A percentile compares a stretch with the other conserved stretches of the same genome.
phyloP scores from a whole-genome alignment of 2,888 invertebrate species.

The Mycogona germanica region DNA sequence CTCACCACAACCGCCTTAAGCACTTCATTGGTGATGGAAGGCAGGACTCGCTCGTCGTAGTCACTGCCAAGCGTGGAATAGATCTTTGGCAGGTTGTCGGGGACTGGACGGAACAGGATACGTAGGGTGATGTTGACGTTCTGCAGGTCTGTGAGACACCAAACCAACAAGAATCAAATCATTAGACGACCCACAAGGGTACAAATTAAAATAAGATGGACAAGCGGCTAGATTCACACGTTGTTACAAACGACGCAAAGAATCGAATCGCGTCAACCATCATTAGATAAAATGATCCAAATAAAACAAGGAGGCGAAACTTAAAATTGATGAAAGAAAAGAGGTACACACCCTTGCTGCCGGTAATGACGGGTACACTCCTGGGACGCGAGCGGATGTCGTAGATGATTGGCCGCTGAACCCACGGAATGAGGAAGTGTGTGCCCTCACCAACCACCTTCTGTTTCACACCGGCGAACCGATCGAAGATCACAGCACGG shows the following conservation, averaged over 20 bases:
- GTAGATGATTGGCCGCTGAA: conserved; percentile 95
- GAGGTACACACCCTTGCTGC: conserved; percentile 68
- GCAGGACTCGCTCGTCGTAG: conserved; percentile 96
- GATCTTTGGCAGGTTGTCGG: conserved; percentile 87
- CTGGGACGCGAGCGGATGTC: conserved; percentile 94
- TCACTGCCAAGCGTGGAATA: conserved; percentile 93
- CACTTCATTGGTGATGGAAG: conserved; percentile 97
- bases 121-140: conserved; percentile 98
- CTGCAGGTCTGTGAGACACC: conserved; percentile 89
- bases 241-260: not conserved
- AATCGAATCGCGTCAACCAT: not conserved
- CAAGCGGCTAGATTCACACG: no score
- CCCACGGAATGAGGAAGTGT: conserved; percentile 97
- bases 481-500: conserved; percentile 98
- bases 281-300: not conserved
- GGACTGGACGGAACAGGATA: conserved; percentile 89
- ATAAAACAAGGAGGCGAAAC: not conserved
- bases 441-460: conserved; percentile 93
- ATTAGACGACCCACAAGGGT: not conserved
- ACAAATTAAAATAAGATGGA: conserved; percentile 1
- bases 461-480: conserved; percentile 89
- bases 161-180: conserved; percentile 19
- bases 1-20: conserved; percentile 85
- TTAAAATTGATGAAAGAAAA: no score
- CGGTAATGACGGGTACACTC: conserved; percentile 92